Conservation (phyloP, 1,140 invertebrate genomes). For the Drosophila setifemur region DNA sequence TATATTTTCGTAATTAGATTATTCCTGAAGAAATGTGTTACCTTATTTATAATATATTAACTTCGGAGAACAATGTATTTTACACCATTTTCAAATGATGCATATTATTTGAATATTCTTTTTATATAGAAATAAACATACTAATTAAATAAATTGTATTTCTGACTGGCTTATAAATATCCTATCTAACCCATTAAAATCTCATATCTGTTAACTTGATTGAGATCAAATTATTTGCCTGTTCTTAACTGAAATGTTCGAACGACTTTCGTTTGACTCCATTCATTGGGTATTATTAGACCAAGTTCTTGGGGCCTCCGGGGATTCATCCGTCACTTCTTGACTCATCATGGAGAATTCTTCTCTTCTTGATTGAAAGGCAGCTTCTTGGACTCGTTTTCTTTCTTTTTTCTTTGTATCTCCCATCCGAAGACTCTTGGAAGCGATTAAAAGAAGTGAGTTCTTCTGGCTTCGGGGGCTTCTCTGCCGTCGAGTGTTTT, state of each 20-base stretch:
- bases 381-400: neutral
- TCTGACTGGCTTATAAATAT: no score
- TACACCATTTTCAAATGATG: no score
- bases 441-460: neutral
- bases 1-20: no score
- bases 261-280: neutral
- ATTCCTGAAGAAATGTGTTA: no score
- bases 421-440: neutral
- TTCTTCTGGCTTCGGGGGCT: conserved; percentile 4
- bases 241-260: neutral
- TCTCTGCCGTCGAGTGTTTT: neutral
- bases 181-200: neutral
- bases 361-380: neutral
- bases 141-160: no score
- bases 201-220: neutral
- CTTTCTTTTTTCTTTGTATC: neutral
- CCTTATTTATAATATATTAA: no score
- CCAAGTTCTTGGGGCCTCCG: conserved; percentile 16
- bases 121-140: no score
- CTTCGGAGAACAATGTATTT: no score
- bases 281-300: conserved; percentile 21
- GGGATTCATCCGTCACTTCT: conserved; percentile 16
- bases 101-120: no score
- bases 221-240: conserved; percentile 10
- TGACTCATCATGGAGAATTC: conserved; percentile 1